Evolutionary conservation across 2,113 vertebrate genomes (phyloP), one percentile per base, ranked within the genome.

Genomic region (Malurus melanocephalus): DNA sequence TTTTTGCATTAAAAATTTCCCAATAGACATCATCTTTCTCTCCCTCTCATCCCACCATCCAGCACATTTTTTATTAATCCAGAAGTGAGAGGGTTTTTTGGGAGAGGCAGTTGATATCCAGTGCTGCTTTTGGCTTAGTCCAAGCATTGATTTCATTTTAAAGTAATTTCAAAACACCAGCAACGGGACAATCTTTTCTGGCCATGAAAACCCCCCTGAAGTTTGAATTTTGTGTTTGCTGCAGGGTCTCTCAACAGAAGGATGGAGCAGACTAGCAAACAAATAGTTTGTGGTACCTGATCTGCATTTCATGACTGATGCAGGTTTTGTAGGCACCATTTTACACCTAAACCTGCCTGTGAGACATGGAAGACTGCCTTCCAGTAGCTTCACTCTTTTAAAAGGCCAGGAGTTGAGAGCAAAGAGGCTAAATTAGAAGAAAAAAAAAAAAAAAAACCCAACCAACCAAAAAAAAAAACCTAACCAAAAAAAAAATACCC

Each of bases 231-330:
- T 43, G 33, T 56, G 59, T 5, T 5, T 53, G 23, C 71, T 73
- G 55, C 62, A 81, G 53, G 33, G 23, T 17, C 35, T 53, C 26
- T 16, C 11, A 60, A 32, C 11, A 9, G 53, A 1, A 55, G 49
- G 8, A 69, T 3, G 23, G 13, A 73, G 55, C 11, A 66, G 33
- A 79, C 5, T 9, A 45, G n/a, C 27, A n/a, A 73, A 64, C 7
- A 26, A 67, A 11, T 1, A 18, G 6, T 9, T 62, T 33, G n/a
- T n/a, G n/a, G 52, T n/a, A 71, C 19, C 19, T 15, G 45, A 62
- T 6, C 1, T 4, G 15, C 0, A 0, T 61, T 73, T 66, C 18
- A 64, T 68, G 42, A 42, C 12, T 11, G 20, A 9, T 23, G 22
- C 16, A 18, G 18, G 20, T 32, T 87, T 33, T 12, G 2, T 10